Evolutionary conservation across 2,888 invertebrate genomes (phyloP).

Genomic region (Ferdinandea cuprea): DNA sequence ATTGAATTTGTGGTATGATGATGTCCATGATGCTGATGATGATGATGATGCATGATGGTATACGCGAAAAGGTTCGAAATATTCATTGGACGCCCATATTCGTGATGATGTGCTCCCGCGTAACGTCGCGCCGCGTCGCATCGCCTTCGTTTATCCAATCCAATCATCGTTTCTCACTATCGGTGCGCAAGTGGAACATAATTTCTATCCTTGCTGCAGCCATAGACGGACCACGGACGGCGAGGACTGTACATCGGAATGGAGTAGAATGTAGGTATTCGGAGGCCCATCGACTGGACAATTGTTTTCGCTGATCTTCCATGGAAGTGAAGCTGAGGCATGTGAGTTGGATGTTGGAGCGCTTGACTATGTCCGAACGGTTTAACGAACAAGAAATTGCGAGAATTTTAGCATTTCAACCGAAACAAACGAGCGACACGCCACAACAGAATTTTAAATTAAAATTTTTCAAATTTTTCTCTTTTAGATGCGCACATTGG

Average conservation of each 20-base stretch:
- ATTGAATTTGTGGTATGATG: conserved; percentile 68
- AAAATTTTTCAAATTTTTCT: conserved; percentile 82
- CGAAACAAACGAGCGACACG: conserved; percentile 84
- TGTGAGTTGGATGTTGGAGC: conserved; percentile 48
- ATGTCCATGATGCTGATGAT: conserved; percentile 66
- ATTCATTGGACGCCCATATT: conserved; percentile 74
- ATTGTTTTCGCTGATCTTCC: conserved; percentile 66
- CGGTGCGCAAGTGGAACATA: conserved; percentile 70
- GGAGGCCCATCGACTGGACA: conserved; percentile 51
- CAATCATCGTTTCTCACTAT: conserved; percentile 75
- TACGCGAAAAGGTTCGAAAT: conserved; percentile 66
- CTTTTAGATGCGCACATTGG: conserved; percentile 4
- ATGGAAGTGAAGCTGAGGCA: conserved; percentile 58
- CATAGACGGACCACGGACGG: conserved; percentile 2
- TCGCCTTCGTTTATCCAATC: conserved; percentile 55
- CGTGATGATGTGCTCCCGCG: conserved; percentile 69
- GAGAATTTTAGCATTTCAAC: conserved; percentile 83
- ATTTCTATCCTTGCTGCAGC: conserved; percentile 57
- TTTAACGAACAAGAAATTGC: conserved; percentile 83
- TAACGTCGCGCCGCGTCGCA: conserved; percentile 13
- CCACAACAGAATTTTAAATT: conserved; percentile 82
- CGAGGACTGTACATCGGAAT: neutral
- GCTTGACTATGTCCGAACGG: conserved; percentile 38
- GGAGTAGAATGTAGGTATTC: conserved; percentile 20
- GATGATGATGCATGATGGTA: conserved; percentile 71